Conservation (phyloP, 2,888 invertebrate species). For the Abrostola tripartita region DNA sequence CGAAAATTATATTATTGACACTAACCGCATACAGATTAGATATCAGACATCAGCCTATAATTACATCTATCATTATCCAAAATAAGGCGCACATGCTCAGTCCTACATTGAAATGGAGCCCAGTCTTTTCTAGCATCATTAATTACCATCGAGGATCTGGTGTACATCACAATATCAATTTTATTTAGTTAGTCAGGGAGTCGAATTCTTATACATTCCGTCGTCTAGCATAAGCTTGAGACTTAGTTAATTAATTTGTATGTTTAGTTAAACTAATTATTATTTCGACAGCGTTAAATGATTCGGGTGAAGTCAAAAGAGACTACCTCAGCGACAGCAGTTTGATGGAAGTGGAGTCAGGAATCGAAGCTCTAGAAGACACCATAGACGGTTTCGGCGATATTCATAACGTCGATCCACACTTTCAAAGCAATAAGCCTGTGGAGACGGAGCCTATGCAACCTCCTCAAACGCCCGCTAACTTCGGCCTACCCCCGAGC, state of each 20-base stretch:
- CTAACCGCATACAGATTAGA: too few species aligned
- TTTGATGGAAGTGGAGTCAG: slow-evolving; percentile 84
- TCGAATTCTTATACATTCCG: too few species aligned
- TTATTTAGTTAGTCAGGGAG: too few species aligned
- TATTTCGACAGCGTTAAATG: slow-evolving; percentile 66
- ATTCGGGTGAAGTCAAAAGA: slow-evolving; percentile 67
- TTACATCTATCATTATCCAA: too few species aligned
- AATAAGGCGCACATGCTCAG: too few species aligned
- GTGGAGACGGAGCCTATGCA: slow-evolving; percentile 53
- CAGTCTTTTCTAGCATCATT: too few species aligned
- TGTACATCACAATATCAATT: too few species aligned
- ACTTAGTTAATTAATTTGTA: not conserved
- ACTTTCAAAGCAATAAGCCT: slow-evolving; percentile 52
- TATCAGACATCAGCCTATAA: too few species aligned
- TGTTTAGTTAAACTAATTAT: not conserved
- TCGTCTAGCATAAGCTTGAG: too few species aligned
- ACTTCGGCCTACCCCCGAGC: slow-evolving; percentile 74
- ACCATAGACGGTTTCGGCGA: slow-evolving; percentile 76
- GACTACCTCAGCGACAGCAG: slow-evolving; percentile 70
- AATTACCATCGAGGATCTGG: too few species aligned
- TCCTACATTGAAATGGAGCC: too few species aligned
- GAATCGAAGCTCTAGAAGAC: slow-evolving; percentile 86
- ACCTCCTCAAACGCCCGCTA: slow-evolving; percentile 56
- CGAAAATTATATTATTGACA: too few species aligned
- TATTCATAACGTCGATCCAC: slow-evolving; percentile 61